Conservation (phyloP, 2,113 vertebrate genomes). For the Chaetodon auriga region DNA sequence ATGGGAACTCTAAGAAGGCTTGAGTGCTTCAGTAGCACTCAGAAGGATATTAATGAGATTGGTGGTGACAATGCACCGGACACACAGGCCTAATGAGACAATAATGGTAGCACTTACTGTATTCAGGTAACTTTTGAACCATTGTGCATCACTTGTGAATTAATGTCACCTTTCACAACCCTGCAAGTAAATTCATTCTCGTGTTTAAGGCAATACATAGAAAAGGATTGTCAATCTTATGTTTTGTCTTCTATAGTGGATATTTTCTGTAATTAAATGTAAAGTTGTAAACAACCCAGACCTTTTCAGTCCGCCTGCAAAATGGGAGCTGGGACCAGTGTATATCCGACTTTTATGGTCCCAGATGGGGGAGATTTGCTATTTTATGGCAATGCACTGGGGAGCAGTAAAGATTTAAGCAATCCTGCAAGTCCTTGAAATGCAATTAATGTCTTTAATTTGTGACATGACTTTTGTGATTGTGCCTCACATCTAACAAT, state of each 20-base stretch:
- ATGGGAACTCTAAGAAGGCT: slow-evolving; percentile 14
- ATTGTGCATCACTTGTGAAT: background rate
- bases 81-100: background rate
- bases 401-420: background rate
- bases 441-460: background rate
- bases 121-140: background rate
- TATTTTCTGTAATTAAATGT: background rate
- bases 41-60: slow-evolving; percentile 37
- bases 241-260: background rate
- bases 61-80: slow-evolving; percentile 4
- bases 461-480: background rate
- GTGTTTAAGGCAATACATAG: background rate
- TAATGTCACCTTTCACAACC: background rate
- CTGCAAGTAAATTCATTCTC: background rate
- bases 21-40: slow-evolving; percentile 15
- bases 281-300: background rate
- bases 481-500: background rate
- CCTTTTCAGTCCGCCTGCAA: background rate
- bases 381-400: background rate
- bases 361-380: background rate
- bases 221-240: background rate
- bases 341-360: background rate
- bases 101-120: background rate
- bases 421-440: background rate
- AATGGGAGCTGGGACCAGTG: background rate